Evolutionary conservation across 2,797 vertebrate genomes (phyloP).

Genomic region (Propithecus perrieri): DNA sequence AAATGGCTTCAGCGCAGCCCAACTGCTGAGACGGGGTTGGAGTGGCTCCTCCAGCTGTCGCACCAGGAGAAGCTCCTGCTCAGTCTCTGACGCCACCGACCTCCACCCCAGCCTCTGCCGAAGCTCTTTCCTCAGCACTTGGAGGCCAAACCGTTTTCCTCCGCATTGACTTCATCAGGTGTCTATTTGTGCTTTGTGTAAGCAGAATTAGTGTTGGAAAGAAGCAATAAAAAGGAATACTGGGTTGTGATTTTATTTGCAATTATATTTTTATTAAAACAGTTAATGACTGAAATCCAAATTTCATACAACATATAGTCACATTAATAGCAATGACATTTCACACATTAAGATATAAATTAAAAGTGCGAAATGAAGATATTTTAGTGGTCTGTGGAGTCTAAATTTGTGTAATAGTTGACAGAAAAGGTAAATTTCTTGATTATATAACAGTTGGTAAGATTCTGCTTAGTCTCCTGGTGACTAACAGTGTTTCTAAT

Average conservation of each 20-base stretch:
- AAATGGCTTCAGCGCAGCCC: not conserved
- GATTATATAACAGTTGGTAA: not conserved
- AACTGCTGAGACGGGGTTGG: fast-evolving
- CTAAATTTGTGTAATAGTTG: not conserved
- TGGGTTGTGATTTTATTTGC: not conserved
- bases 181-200: not conserved
- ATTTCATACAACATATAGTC: not conserved
- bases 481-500: conserved; percentile 30
- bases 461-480: not conserved
- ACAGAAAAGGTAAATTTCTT: not conserved
- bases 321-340: not conserved
- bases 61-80: fast-evolving
- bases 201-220: not conserved
- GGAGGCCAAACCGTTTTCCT: not conserved
- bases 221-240: not conserved
- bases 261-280: not conserved
- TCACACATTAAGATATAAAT: not conserved
- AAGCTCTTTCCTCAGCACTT: not conserved
- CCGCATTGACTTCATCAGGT: not conserved
- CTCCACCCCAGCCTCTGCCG: not conserved
- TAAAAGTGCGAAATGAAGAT: not conserved
- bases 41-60: fast-evolving
- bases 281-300: not conserved
- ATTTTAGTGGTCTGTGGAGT: not conserved
- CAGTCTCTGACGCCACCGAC: no score